Conservation (phyloP, 2,797 vertebrate genomes). For the Hafferia zeledoni region DNA sequence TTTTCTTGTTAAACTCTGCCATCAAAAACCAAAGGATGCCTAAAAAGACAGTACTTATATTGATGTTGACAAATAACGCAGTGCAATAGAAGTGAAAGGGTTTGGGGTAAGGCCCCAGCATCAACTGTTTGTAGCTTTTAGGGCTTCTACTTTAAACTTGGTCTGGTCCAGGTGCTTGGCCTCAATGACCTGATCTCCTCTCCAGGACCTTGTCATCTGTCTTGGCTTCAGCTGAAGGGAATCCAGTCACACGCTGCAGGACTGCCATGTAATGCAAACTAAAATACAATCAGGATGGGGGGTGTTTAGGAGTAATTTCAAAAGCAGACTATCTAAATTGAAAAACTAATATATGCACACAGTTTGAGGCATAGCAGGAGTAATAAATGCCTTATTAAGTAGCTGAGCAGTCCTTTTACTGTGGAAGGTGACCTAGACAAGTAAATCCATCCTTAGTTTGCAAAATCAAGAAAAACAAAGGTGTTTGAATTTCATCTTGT, state of each 20-base stretch:
- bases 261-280: accelerated
- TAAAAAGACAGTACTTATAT: background rate
- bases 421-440: background rate
- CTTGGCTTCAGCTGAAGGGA: background rate
- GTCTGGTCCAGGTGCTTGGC: background rate
- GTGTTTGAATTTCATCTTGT: background rate
- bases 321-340: background rate
- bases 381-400: background rate
- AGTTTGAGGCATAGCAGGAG: background rate
- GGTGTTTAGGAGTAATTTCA: background rate
- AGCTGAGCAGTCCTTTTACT: background rate
- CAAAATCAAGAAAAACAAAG: background rate
- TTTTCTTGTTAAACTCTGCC: background rate
- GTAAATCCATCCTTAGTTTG: background rate
- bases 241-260: background rate
- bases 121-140: background rate
- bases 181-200: background rate
- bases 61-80: background rate
- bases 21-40: background rate
- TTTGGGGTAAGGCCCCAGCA: background rate
- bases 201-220: background rate
- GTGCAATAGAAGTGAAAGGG: background rate
- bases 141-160: background rate
- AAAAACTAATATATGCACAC: background rate
- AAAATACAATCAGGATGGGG: background rate